A percentile compares a stretch with the other conserved stretches of the same genome.
phyloP scores from a whole-genome alignment of 2,888 invertebrate genomes.

The Argyresthia goedartella region DNA sequence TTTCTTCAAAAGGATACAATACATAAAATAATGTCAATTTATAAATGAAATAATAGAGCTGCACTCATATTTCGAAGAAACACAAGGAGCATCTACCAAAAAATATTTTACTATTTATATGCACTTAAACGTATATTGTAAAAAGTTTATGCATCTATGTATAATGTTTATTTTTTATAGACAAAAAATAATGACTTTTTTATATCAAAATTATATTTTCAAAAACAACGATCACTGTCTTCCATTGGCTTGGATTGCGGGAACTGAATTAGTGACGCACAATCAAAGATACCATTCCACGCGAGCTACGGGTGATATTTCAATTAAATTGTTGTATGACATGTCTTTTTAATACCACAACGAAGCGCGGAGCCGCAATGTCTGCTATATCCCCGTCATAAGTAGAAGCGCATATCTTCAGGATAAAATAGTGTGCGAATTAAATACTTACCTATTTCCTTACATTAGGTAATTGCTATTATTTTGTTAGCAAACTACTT shows the following conservation, averaged over 20 bases:
- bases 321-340: slow-evolving; percentile 41
- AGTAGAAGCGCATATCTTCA: no score
- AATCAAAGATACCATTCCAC: slow-evolving; percentile 18
- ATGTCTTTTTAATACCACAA: slow-evolving; percentile 27
- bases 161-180: no score
- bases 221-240: neutral
- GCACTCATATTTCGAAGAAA: no score
- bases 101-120: no score
- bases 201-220: neutral
- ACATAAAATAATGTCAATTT: neutral
- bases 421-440: no score
- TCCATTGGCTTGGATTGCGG: neutral
- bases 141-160: no score
- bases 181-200: neutral
- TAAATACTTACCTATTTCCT: no score
- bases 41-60: neutral
- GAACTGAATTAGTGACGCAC: no score
- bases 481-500: no score
- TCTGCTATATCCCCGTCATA: neutral
- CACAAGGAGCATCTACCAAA: no score
- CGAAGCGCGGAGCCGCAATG: slow-evolving; percentile 5
- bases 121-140: no score
- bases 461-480: no score
- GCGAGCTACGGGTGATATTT: slow-evolving; percentile 29
- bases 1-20: neutral